Base-by-base conservation (phyloP, 2,797 vertebrate genomes). In the Cossypha niveicapilla region DNA sequence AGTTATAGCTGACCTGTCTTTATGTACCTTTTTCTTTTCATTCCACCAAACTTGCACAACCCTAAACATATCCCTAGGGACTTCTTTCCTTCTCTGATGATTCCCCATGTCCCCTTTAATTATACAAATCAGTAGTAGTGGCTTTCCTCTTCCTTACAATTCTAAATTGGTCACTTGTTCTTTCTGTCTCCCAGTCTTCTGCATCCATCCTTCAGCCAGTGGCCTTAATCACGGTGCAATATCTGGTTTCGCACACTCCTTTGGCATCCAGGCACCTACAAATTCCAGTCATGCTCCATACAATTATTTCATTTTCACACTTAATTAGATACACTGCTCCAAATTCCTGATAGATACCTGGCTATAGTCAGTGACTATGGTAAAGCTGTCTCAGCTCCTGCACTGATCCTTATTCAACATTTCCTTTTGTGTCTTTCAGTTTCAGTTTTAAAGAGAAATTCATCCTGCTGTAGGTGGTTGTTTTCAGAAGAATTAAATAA, bases 151-250 rank as follows among this genome's bases (percentile, higher is more conserved):
- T 70, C 48, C 35, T 45, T 71, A n/a, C 11, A 60, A 27, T 41
- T 71, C 65, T 50, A 68, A 74, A 72, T 30, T 83, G 57, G 42
- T 74, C 42, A 57, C 61, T 51, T n/a, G 11, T 45, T 66, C 30
- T 85, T 18, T 65, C 41, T 14, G 9, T 70, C 28, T 22, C 22
- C 5, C 23, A 32, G 21, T 39, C 16, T 74, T 73, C 60, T 67
- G 19, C 11, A 63, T 15, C 12, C 0, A 0, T 62, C 28, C 37
- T 80, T 76, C 85, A 76, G 9, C 18, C 25, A 67, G 11, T 0
- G 0, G 15, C 25, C 45, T 72, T 48, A 66, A 62, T 54, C 32
- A 57, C 41, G 34, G 13, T 11, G 24, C 17, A 87, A 12, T 67
- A 78, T 30, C 13, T n/a, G 61, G 11, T 82, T 89, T 57, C 56